Evolutionary conservation across 2,113 vertebrate species (phyloP), one percentile per base, ranked within the genome.

Genomic region (Larimichthys crocea): DNA sequence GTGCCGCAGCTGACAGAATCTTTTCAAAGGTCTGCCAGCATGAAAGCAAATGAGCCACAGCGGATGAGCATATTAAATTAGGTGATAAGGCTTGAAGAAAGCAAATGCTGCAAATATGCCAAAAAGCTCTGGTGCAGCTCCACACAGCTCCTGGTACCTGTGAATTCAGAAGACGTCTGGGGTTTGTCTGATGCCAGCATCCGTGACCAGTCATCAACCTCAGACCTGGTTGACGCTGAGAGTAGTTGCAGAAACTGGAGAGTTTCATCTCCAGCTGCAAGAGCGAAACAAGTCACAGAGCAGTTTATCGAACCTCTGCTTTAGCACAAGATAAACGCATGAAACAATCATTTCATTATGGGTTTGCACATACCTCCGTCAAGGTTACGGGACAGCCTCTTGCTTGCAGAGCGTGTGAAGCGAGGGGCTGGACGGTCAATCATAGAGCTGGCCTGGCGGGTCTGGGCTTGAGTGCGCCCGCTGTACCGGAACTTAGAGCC

Each of bases 401-500:
- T 99, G 92, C 97, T 98, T 7, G 97, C 97, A 3, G 97, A 97
- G 29, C 97, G 96, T 46, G 97, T 95, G 20, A 99, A 99, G 70
- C 94, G 96, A 3, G 98, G 98, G 0, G 97, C 97, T 0, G 97
- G 96, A 0, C 98, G 95, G 90, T 96, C 96, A 4, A 99, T 99
- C 81, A 97, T 91, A 62, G 97, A 96, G 10, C 97, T 98, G 19
- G 97, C 98, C 92, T 99, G 96, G 70, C 97, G 95, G 3, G 96
- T 97, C 93, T 99, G 97, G 0, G 96, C 97, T 90, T 99, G 97
- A 4, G 98, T 99, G 3, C 96, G 95, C 0, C 98, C 98, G 2
- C 96, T 97, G 92, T 98, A 99, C 46, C 97, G 96, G 91, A 99
- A 99, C 93, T 97, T 98, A 26, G 97, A 98, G 73, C 98, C 98